These are phyloP conservation scores for Pseudomyrmex gracilis DNA, from an alignment of 1,140 invertebrate species.

Conservation along the genomic window DNA sequence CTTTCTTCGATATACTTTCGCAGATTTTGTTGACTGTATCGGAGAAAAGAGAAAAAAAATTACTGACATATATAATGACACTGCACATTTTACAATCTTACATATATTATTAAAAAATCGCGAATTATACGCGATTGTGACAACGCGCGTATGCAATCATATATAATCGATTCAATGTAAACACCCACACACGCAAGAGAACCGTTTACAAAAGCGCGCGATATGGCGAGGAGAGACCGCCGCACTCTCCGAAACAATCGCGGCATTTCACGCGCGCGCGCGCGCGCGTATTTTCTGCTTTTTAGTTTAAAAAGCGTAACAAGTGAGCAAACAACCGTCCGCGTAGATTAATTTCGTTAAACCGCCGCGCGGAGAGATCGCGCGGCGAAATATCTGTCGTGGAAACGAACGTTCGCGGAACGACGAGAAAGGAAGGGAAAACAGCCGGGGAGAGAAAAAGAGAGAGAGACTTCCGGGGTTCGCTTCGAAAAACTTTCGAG, in stretches of 20 bases:
- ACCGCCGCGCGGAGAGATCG: slow-evolving; percentile 39
- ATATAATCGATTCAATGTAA: too few species aligned
- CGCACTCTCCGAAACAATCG: background rate
- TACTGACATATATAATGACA: too few species aligned
- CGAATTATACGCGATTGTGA: too few species aligned
- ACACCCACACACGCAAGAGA: background rate
- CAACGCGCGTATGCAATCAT: too few species aligned
- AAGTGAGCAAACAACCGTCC: slow-evolving; percentile 8
- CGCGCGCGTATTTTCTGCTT: background rate
- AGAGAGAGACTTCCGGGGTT: slow-evolving; percentile 39
- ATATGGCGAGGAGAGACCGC: too few species aligned
- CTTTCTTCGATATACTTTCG: background rate
- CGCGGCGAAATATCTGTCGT: slow-evolving; percentile 55
- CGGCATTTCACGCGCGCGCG: background rate
- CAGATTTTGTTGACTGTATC: too few species aligned
- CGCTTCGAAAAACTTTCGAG: slow-evolving; percentile 70
- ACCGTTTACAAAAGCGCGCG: too few species aligned
- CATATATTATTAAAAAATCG: too few species aligned
- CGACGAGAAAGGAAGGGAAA: slow-evolving; percentile 54
- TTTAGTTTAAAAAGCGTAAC: background rate
- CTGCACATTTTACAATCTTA: too few species aligned
- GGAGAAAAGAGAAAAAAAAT: background rate
- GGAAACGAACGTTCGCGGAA: slow-evolving; percentile 59
- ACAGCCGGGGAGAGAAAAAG: slow-evolving; percentile 63
- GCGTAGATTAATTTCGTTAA: slow-evolving; percentile 72